Percentiles rank a stretch among this genome's conserved stretches.
These are phyloP conservation scores for Trichechus manatus DNA, from an alignment of 2,113 vertebrate species.

Conservation along the genomic window DNA sequence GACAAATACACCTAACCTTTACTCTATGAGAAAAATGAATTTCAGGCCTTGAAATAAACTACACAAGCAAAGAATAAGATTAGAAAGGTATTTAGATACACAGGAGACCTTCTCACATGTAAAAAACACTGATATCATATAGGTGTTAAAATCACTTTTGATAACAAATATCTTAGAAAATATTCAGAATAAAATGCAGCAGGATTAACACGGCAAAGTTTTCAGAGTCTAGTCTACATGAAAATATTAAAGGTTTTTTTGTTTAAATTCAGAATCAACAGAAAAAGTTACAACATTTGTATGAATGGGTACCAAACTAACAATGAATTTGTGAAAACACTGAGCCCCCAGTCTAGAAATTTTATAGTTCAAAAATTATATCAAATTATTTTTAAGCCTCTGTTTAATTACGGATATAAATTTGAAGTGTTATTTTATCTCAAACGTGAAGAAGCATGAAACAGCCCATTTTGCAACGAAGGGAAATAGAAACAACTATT, in stretches of 20 bases:
- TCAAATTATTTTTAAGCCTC: constrained; percentile 28
- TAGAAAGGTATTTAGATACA: constrained; percentile 47
- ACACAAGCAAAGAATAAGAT: neutral
- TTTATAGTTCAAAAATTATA: constrained; percentile 5
- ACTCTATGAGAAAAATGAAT: constrained; percentile 42
- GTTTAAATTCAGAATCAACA: neutral
- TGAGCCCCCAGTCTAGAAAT: neutral
- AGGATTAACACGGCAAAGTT: neutral
- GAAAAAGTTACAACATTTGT: neutral
- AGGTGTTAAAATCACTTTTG: constrained; percentile 33
- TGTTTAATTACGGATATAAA: neutral
- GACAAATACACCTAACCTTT: constrained; percentile 20
- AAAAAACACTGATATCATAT: neutral
- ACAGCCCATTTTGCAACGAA: neutral
- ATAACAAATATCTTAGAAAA: constrained; percentile 42
- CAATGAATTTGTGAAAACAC: constrained; percentile 49
- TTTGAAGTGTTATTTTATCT: neutral
- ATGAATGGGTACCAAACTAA: neutral
- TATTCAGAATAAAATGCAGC: constrained; percentile 43
- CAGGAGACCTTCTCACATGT: neutral
- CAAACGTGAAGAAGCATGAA: neutral
- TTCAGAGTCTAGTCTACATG: constrained; percentile 21
- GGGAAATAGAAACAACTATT: neutral
- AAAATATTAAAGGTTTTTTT: neutral
- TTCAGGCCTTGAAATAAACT: constrained; percentile 36